phyloP scores from a whole-genome alignment of 2,797 vertebrate species.

The Holocentrus rufus region DNA sequence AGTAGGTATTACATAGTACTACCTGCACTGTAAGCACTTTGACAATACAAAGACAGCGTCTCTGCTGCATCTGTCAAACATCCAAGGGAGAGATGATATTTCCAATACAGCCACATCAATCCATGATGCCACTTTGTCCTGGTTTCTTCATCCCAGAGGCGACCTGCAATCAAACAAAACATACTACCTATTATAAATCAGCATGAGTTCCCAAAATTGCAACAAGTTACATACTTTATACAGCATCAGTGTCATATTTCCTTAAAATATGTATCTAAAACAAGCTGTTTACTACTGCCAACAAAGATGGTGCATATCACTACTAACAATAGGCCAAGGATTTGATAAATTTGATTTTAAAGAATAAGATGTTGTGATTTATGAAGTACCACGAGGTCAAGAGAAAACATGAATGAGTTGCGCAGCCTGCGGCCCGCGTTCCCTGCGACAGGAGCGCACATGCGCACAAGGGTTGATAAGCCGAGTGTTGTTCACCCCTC shows the following conservation, averaged over 20 bases:
- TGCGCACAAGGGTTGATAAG: constrained; percentile 66
- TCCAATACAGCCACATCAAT: constrained; percentile 1
- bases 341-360: neutral
- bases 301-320: fast-evolving
- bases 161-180: constrained; percentile 47
- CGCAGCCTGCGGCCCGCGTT: constrained; percentile 80
- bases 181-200: neutral
- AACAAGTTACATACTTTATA: constrained; percentile 42
- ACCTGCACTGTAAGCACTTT: constrained; percentile 99
- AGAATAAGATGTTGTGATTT: constrained; percentile 50
- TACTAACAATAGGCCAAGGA: neutral
- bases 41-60: constrained; percentile 89
- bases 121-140: neutral
- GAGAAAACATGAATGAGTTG: constrained; percentile 79
- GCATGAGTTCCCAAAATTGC: neutral
- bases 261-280: neutral
- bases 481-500: constrained; percentile 80
- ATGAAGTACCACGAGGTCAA: constrained; percentile 69
- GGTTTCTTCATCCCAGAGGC: constrained; percentile 11
- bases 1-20: constrained; percentile 97
- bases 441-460: constrained; percentile 65
- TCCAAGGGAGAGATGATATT: neutral
- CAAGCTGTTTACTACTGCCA: fast-evolving
- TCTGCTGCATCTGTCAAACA: constrained; percentile 12
- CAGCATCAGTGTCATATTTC: neutral